A percentile compares a stretch with the other conserved stretches of the same genome.
phyloP scores from a whole-genome alignment of 2,888 invertebrate genomes.

The Tipula vernalis region DNA sequence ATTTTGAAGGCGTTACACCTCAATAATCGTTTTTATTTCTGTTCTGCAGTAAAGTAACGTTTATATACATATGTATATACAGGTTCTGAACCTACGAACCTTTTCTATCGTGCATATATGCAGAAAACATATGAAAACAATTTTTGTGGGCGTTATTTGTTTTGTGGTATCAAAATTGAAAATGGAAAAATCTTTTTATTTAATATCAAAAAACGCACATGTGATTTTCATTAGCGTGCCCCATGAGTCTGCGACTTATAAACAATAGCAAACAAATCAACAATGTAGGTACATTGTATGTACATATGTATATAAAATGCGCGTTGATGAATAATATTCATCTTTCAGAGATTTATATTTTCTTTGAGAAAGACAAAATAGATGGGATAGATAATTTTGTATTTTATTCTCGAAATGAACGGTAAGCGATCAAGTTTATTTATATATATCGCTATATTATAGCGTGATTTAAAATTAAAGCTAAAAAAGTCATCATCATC shows the following conservation, averaged over 20 bases:
- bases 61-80: not conserved
- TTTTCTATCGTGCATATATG: not conserved
- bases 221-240: not conserved
- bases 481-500: not conserved
- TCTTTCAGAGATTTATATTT: not conserved
- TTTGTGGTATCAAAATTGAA: not conserved
- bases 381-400: not conserved
- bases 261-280: not conserved
- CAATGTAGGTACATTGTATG: too few species aligned
- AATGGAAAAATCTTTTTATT: not conserved
- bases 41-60: not conserved
- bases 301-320: not conserved
- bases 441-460: not conserved
- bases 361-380: not conserved
- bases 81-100: slow-evolving; percentile 8
- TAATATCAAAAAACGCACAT: not conserved
- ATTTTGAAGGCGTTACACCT: slow-evolving; percentile 7
- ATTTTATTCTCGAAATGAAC: not conserved
- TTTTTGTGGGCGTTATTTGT: not conserved
- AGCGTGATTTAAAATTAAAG: not conserved
- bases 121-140: not conserved
- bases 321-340: not conserved
- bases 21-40: not conserved
- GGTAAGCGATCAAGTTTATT: not conserved
- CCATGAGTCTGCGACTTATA: not conserved